phyloP scores from a whole-genome alignment of 2,888 invertebrate species.

The Rotaria magnacalcarata region DNA sequence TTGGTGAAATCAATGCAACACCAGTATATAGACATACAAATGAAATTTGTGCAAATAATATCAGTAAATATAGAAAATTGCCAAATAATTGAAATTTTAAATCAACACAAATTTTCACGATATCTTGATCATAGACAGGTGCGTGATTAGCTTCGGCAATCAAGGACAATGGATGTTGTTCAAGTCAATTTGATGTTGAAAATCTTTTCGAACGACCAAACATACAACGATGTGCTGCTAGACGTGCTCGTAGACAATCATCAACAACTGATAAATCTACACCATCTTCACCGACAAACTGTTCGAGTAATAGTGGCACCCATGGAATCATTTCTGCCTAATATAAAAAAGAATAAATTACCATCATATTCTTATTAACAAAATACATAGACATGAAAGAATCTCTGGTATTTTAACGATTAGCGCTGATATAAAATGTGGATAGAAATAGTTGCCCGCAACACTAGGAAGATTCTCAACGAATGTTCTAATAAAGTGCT shows the following conservation, averaged over 20 bases:
- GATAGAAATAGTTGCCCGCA: too few relatives aligned
- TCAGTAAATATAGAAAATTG: constrained; percentile 25
- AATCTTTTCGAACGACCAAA: constrained; percentile 32
- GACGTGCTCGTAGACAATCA: constrained; percentile 32
- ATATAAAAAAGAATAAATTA: background rate
- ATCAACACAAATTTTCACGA: constrained; percentile 35
- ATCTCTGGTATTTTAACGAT: too few relatives aligned
- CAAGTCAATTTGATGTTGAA: constrained; percentile 15
- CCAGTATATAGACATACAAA: background rate
- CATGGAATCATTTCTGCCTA: constrained; percentile 15
- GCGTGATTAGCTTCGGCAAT: constrained; percentile 24
- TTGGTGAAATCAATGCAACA: background rate
- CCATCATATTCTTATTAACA: background rate
- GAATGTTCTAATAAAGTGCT: too few relatives aligned
- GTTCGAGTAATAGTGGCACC: constrained; percentile 17
- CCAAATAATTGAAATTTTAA: constrained; percentile 37
- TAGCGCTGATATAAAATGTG: background rate
- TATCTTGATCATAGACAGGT: constrained; percentile 27
- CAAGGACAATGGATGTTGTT: constrained; percentile 35
- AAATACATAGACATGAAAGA: too few relatives aligned
- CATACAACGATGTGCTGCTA: background rate
- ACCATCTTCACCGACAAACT: constrained; percentile 29
- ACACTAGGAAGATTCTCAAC: too few relatives aligned
- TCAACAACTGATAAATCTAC: constrained; percentile 11
- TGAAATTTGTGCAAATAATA: constrained; percentile 9